Evolutionary conservation across 2,888 invertebrate species (phyloP).

Genomic region (Drosophila suboccidentalis): DNA sequence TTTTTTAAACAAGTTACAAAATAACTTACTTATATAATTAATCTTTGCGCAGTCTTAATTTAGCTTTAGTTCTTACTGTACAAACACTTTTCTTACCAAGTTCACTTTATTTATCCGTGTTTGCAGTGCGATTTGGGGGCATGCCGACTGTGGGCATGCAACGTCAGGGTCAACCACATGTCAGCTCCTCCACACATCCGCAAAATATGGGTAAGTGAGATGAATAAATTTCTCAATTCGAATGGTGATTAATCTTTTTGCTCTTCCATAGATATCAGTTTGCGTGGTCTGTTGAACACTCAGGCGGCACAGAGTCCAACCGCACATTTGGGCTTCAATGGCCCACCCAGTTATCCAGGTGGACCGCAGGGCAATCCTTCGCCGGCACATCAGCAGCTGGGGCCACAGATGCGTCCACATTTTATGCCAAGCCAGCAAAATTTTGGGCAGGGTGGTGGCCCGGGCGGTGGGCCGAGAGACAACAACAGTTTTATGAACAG

Average conservation of each 20-base stretch:
- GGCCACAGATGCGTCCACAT: slow-evolving; percentile 85
- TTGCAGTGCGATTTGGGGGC: slow-evolving; percentile 84
- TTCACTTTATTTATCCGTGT: slow-evolving; percentile 3
- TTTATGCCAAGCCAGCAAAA: slow-evolving; percentile 85
- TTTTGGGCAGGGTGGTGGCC: slow-evolving; percentile 83
- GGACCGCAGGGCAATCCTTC: slow-evolving; percentile 85
- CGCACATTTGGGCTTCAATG: slow-evolving; percentile 84
- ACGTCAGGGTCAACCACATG: slow-evolving; percentile 87
- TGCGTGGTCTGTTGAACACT: slow-evolving; percentile 85
- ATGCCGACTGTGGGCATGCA: slow-evolving; percentile 85
- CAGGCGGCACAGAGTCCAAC: slow-evolving; percentile 85
- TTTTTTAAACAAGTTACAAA: too few species aligned
- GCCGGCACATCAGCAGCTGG: slow-evolving; percentile 83
- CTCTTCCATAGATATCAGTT: slow-evolving; percentile 83
- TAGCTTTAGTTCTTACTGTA: neutral
- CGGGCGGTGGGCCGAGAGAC: slow-evolving; percentile 83
- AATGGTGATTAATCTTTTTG: neutral
- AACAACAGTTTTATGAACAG: slow-evolving; percentile 86
- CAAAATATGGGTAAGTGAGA: slow-evolving; percentile 87
- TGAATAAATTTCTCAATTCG: neutral
- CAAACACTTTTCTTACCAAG: slow-evolving; percentile 15
- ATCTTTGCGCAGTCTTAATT: neutral
- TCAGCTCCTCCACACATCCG: slow-evolving; percentile 89
- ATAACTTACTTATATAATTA: too few species aligned
- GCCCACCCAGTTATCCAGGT: slow-evolving; percentile 84